phyloP scores from a whole-genome alignment of 2,113 vertebrate genomes.

The Morone chrysops region DNA sequence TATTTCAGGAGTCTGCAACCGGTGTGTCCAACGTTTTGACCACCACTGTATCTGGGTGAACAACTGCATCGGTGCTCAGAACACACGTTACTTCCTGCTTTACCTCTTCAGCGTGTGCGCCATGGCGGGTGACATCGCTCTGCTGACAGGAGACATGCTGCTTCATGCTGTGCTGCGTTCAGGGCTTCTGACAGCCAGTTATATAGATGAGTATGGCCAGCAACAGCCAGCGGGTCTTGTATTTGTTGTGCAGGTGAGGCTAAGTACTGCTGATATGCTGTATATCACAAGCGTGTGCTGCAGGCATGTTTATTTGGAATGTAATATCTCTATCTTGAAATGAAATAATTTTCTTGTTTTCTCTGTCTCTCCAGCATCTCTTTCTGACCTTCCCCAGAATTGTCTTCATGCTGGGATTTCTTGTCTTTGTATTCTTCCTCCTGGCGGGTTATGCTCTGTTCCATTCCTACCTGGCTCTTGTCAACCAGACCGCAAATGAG shows the following conservation, averaged over 20 bases:
- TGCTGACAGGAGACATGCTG: conserved; percentile 83
- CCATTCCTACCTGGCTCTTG: conserved; percentile 85
- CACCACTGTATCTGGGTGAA: conserved; percentile 99
- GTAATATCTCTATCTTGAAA: background rate
- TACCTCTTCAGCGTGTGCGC: conserved; percentile 88
- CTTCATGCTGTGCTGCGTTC: conserved; percentile 84
- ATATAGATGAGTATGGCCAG: conserved; percentile 84
- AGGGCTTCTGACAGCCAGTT: conserved; percentile 80
- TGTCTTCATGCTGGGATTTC: conserved; percentile 94
- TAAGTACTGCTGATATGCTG: background rate
- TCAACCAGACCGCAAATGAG: conserved; percentile 94
- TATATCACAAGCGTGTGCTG: background rate
- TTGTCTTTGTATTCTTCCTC: conserved; percentile 87
- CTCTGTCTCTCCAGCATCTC: conserved; percentile 86
- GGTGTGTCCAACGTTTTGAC: conserved; percentile 94
- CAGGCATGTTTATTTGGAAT: background rate
- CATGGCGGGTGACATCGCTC: conserved; percentile 80
- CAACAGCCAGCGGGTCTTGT: conserved; percentile 81
- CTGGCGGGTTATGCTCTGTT: conserved; percentile 91
- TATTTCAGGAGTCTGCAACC: conserved; percentile 87
- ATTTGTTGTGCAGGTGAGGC: conserved; percentile 89
- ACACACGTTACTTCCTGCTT: conserved; percentile 88
- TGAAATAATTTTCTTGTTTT: background rate
- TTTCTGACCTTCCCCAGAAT: conserved; percentile 95
- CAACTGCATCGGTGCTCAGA: conserved; percentile 94